Percentiles rank a stretch among this genome's conserved stretches.
Conservation (phyloP, 1,140 invertebrate genomes). For the Drosophila sp. region DNA sequence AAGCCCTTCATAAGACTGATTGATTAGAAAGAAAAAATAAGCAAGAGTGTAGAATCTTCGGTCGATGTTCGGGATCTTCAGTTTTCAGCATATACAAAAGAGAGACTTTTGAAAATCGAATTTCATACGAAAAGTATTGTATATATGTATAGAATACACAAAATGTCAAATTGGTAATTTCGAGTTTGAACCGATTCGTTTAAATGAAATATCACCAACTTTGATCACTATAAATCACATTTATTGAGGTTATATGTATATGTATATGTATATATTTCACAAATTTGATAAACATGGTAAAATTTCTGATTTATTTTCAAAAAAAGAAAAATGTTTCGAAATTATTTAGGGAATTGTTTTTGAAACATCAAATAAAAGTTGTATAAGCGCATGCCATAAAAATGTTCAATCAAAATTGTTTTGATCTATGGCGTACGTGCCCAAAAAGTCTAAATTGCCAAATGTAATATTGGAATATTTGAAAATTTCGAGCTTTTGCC, state of each 20-base stretch:
- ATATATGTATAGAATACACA: too few relatives aligned
- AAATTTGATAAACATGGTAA: not conserved
- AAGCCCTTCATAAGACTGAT: too few relatives aligned
- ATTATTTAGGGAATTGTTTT: conserved; percentile 21
- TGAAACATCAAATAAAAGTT: conserved; percentile 33
- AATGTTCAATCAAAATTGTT: conserved; percentile 10
- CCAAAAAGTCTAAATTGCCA: not conserved
- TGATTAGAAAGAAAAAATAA: too few relatives aligned
- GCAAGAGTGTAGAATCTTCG: too few relatives aligned
- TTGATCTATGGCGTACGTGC: conserved; percentile 19
- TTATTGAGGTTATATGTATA: not conserved
- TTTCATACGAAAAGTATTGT: too few relatives aligned
- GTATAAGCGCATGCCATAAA: conserved; percentile 41
- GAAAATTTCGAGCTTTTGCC: not conserved
- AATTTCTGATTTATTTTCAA: not conserved
- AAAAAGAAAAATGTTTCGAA: conserved; percentile 28
- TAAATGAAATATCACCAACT: not conserved
- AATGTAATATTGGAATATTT: conserved; percentile 2
- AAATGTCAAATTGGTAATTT: too few relatives aligned
- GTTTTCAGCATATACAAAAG: too few relatives aligned
- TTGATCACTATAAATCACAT: not conserved
- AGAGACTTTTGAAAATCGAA: too few relatives aligned
- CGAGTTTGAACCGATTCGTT: not conserved
- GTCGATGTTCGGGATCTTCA: too few relatives aligned
- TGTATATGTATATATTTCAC: conserved; percentile 9